Percentiles rank a stretch among this genome's conserved stretches.
These are phyloP conservation scores for Drosophila watanabei DNA, from an alignment of 1,140 invertebrate genomes.

Conservation along the genomic window DNA sequence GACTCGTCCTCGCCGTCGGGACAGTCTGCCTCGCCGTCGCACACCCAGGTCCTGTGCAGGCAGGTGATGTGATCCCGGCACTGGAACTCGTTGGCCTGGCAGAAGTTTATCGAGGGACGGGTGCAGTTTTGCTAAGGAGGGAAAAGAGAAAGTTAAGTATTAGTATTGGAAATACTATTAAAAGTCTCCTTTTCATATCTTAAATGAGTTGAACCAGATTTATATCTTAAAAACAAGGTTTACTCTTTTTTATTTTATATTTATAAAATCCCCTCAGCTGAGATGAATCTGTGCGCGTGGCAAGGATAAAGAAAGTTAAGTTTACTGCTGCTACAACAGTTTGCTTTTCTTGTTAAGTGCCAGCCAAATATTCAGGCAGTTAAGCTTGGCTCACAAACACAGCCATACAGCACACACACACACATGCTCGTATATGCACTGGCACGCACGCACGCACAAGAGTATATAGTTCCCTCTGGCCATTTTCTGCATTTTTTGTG, in stretches of 20 bases:
- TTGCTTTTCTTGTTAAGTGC: constrained; percentile 60
- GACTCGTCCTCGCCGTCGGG: constrained; percentile 93
- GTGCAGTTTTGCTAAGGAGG: constrained; percentile 86
- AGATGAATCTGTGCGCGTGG: constrained; percentile 18
- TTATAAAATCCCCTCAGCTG: constrained; percentile 8
- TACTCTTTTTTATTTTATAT: neutral
- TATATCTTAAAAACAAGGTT: neutral
- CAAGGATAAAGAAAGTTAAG: constrained; percentile 39
- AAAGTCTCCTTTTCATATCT: neutral
- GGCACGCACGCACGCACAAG: neutral
- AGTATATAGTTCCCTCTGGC: constrained; percentile 21
- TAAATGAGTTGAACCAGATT: neutral
- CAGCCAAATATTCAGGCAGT: constrained; percentile 53
- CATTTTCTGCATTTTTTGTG: constrained; percentile 46
- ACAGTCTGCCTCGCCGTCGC: constrained; percentile 94
- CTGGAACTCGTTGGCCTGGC: constrained; percentile 90
- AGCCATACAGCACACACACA: constrained; percentile 4
- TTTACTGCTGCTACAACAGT: constrained; percentile 45
- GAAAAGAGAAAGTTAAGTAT: neutral
- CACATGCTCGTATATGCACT: neutral
- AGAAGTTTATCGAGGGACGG: constrained; percentile 86
- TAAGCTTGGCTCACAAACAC: constrained; percentile 36
- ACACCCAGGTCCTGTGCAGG: constrained; percentile 93
- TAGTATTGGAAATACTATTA: neutral
- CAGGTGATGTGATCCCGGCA: constrained; percentile 94